Percentiles rank a stretch among this genome's conserved stretches.
Evolutionary conservation across 2,113 vertebrate genomes (phyloP).

Genomic region (Echinops telfairi): DNA sequence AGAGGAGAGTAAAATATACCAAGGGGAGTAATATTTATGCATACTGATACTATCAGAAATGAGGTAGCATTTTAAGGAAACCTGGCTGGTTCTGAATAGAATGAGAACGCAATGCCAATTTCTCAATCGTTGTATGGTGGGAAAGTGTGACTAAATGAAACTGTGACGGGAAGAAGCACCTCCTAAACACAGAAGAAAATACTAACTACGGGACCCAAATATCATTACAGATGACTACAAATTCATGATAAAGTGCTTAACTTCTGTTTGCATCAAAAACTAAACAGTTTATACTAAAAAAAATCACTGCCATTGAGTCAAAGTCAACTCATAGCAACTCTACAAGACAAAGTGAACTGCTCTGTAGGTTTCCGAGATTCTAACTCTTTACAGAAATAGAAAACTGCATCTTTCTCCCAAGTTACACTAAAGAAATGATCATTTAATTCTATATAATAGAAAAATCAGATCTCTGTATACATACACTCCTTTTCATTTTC

Average conservation of each 20-base stretch:
- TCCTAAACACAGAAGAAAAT: constrained; percentile 37
- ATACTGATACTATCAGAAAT: constrained; percentile 40
- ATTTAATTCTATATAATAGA: neutral
- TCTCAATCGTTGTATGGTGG: constrained; percentile 3
- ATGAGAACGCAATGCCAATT: constrained; percentile 18
- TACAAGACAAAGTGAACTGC: no score
- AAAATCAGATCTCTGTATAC: neutral
- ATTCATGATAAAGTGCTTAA: neutral
- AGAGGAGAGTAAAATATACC: constrained; percentile 41
- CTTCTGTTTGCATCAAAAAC: neutral
- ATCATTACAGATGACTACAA: constrained; percentile 43
- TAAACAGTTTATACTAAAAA: neutral
- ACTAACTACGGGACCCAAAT: neutral
- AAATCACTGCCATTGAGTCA: no score
- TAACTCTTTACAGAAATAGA: no score
- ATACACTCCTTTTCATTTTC: constrained; percentile 22
- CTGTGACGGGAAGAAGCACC: neutral
- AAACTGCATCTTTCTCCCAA: neutral
- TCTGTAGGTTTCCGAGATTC: no score
- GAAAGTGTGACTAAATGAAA: constrained; percentile 44
- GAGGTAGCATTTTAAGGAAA: constrained; percentile 51
- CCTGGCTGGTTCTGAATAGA: neutral
- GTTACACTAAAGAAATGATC: neutral
- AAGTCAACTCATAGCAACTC: no score
- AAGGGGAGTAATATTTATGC: constrained; percentile 36